Percentiles rank a stretch among this genome's conserved stretches.
Conservation (phyloP, 2,888 invertebrate species). For the Dicranocentrus wangi region DNA sequence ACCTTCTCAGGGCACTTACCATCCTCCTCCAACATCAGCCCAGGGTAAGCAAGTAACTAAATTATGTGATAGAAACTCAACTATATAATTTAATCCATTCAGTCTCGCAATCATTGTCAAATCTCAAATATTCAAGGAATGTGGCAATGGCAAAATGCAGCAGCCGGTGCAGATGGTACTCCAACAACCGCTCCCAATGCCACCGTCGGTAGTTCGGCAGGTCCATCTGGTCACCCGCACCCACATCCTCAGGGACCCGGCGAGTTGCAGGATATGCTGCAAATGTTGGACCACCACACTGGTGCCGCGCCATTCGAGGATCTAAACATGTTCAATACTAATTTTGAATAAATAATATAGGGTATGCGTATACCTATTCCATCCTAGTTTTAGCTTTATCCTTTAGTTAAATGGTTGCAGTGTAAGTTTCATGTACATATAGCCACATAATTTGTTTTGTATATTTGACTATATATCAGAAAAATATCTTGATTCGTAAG, state of each 20-base stretch:
- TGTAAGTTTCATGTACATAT: no score
- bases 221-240: constrained; percentile 76
- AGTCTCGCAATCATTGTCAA: constrained; percentile 5
- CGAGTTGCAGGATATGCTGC: constrained; percentile 93
- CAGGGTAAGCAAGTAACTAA: constrained; percentile 55
- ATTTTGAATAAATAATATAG: constrained; percentile 79
- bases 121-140: constrained; percentile 78
- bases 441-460: constrained; percentile 11
- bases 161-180: constrained; percentile 74
- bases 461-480: no score
- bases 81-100: background rate
- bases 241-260: constrained; percentile 76
- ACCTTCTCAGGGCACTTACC: constrained; percentile 70
- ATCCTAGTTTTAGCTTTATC: no score
- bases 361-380: no score
- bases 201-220: constrained; percentile 77
- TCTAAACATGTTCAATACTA: constrained; percentile 91
- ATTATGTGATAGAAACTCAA: background rate
- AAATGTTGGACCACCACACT: constrained; percentile 89
- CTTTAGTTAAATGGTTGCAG: no score
- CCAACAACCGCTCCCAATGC: constrained; percentile 74
- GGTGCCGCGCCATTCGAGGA: constrained; percentile 88
- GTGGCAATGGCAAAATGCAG: constrained; percentile 85
- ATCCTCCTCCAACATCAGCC: constrained; percentile 71
- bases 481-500: no score